Evolutionary conservation across 2,797 vertebrate genomes (phyloP), one percentile per base, ranked within the genome.

Genomic region (Natrix natrix): DNA sequence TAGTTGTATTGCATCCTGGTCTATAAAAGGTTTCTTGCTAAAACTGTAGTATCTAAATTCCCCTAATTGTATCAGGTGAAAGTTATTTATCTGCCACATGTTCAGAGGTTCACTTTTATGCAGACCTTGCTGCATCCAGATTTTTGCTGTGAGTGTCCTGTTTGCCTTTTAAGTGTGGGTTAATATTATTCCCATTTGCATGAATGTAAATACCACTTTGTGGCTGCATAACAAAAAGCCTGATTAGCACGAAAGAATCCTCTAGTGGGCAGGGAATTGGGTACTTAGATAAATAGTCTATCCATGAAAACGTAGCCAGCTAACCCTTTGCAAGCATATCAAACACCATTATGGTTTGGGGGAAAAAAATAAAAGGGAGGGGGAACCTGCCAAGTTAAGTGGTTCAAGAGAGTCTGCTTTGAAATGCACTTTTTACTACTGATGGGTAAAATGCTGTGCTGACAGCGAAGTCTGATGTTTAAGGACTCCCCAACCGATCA

Each of bases 181-280:
- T 86, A 54, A 91, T 89, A 91, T 86, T 56, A 86, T 32, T 91
- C 32, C 87, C n/a, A 89, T 93, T 91, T 93, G 90, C 87, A 86
- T 91, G 93, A 91, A 91, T 91, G 90, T 93, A 93, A 93, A 93
- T 91, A 93, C 90, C 87, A 91, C 69, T 89, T 52, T 91, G 87
- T 88, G 52, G 26, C 69, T 93, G 87, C 87, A 86, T 91, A 93
- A 89, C 87, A 89, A 91, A 93, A 91, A 93, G 90, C 59, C 26
- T 91, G 69, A 93, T 93, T 93, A 93, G 90, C 90, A 86, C 89
- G 61, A 86, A 28, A 91, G 87, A 93, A 66, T 86, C 24, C 87
- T 91, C 93, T 20, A 24, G n/a, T 54, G 87, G 59, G n/a, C 16
- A 13, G n/a, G 32, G 52, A 93, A 93, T 89, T 89, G 87, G 90